Base-by-base conservation (phyloP, 2,797 vertebrate species). In the Carcharodon carcharias region DNA sequence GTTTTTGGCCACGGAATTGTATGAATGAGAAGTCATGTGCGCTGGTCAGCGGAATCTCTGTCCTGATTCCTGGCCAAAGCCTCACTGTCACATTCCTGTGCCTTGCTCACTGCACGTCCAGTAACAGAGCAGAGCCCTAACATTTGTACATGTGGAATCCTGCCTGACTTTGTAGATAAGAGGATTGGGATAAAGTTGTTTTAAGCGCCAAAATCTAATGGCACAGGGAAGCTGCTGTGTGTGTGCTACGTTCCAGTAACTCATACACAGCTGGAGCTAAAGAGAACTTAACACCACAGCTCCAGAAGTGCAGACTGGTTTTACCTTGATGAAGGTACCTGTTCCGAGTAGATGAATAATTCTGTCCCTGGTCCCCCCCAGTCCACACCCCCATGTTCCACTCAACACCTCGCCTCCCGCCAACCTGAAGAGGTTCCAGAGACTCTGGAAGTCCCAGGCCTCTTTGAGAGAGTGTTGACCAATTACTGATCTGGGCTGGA, bases 121-220 rank as follows among this genome's bases (percentile, higher is more conserved):
- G 40, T 85, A 40, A 45, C 80, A 21, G 71, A 9, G 18, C 18
- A 6, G 40, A 85, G 4, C 18, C 80, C 6, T 14, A 21, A 11
- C 40, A 85, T 45, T 85, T 45, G 40, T 2, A 82, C 77, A 50
- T 14, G 56, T 61, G 88, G 31, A 92, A 63, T 92, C 31, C 89
- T n/a, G 7, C 56, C 56, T 92, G 89, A 92, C 89, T 31, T 63
- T 92, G 58, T 1, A 92, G 89, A 63, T 92, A 92, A 92, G 89
- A 92, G 89, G 89, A 63, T 92, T 58, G 35, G 61, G 89, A 92
- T 92, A 92, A 63, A 63, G 58, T 92, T 92, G 31, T 92, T 91
- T 63, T 92, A 61, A 92, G 61, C 61, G 35, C 56, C 82, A 26
- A 26, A 7, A 85, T 9, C 82, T 26, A 85, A 50, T 45, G 45